Evolutionary conservation across 2,888 invertebrate species (phyloP).

Genomic region (Polyommatus iphigenia): DNA sequence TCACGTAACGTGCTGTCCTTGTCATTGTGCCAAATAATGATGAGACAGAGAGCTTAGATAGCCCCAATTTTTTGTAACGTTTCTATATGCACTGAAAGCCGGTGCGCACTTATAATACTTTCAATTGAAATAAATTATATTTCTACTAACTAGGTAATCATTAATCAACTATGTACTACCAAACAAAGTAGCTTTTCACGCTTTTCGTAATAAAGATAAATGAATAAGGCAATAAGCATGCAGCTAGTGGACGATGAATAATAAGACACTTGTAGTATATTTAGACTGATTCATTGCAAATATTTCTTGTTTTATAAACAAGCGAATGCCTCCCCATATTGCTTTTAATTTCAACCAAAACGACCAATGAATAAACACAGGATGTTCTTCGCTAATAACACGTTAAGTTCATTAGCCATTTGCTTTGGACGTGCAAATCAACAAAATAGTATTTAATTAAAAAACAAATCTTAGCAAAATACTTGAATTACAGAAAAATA

Average conservation of each 20-base stretch:
- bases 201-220: not conserved
- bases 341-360: conserved; percentile 49
- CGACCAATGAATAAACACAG: conserved; percentile 66
- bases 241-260: not conserved
- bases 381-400: conserved; percentile 51
- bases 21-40: not conserved
- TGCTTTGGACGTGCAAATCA: not conserved
- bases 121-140: no score
- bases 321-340: conserved; percentile 62
- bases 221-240: conserved; percentile 19
- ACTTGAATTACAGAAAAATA: no score
- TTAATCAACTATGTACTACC: no score
- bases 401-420: conserved; percentile 36
- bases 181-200: not conserved
- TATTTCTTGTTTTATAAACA: conserved; percentile 49
- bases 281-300: conserved; percentile 20
- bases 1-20: not conserved
- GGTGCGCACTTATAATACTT: no score
- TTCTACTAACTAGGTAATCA: no score
- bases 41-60: not conserved
- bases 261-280: conserved; percentile 21
- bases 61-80: no score
- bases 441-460: not conserved
- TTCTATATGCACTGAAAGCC: no score
- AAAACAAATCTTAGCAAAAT: not conserved